A percentile compares a stretch with the other conserved stretches of the same genome.
These are phyloP conservation scores for Apostichopus californicus DNA, from an alignment of 35 echinoderm and acorn worm genomes.

Conservation along the genomic window DNA sequence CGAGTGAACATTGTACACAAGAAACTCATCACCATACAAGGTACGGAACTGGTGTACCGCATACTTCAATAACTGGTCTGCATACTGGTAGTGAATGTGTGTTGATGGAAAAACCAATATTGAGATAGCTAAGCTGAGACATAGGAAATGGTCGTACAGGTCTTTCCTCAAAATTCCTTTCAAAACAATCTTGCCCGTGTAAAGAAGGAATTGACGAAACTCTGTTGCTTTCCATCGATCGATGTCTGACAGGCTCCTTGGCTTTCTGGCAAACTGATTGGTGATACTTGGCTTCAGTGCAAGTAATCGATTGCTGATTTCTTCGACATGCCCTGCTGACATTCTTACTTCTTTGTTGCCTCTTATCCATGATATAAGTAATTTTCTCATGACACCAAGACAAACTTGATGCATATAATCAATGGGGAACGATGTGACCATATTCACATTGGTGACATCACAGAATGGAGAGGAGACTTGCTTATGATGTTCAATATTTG, in stretches of 20 bases:
- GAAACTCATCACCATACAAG: constrained; percentile 71
- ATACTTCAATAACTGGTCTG: constrained; percentile 57
- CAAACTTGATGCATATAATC: constrained; percentile 78
- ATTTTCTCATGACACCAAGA: constrained; percentile 69
- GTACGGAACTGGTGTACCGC: constrained; percentile 56
- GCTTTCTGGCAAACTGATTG: constrained; percentile 60
- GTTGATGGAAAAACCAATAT: constrained; percentile 48
- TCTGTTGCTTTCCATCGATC: constrained; percentile 87
- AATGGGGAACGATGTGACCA: constrained; percentile 15
- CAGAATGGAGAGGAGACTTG: background rate
- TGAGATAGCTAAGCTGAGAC: constrained; percentile 58
- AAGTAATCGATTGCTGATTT: constrained; percentile 59
- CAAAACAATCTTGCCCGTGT: constrained; percentile 56
- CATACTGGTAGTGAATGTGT: constrained; percentile 30
- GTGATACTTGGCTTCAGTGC: constrained; percentile 14
- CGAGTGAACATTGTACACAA: constrained; percentile 83
- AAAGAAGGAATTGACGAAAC: constrained; percentile 58
- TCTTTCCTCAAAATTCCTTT: constrained; percentile 47
- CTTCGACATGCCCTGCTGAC: constrained; percentile 47
- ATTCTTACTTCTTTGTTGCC: constrained; percentile 57
- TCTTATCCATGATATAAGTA: constrained; percentile 66
- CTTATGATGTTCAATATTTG: constrained; percentile 59
- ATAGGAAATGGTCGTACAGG: constrained; percentile 59
- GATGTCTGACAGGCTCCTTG: constrained; percentile 54
- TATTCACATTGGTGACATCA: background rate